These are phyloP conservation scores for Stylophora pistillata DNA, from an alignment of 64 coral and sea anemone genomes.

Conservation along the genomic window DNA sequence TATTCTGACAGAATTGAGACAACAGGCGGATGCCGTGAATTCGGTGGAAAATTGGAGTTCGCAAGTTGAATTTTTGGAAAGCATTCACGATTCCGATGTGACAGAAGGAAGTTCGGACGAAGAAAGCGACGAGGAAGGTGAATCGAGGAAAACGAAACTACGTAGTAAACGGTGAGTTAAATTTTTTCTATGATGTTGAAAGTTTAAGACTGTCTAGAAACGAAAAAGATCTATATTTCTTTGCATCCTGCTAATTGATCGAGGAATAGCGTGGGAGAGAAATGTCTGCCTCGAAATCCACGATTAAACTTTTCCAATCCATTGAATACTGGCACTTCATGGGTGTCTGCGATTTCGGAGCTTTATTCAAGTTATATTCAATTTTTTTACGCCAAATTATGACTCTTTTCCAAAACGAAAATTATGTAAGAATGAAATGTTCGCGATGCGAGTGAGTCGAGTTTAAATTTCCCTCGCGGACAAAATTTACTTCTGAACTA, in stretches of 20 bases:
- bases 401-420: not conserved
- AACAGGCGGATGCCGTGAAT: slow-evolving; percentile 74
- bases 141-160: slow-evolving; percentile 62
- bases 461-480: slow-evolving; percentile 97
- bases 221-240: slow-evolving; percentile 19
- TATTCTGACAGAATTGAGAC: slow-evolving; percentile 49
- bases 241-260: slow-evolving; percentile 21
- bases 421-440: slow-evolving; percentile 8
- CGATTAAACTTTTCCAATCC: slow-evolving; percentile 1
- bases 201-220: not conserved
- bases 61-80: slow-evolving; percentile 88
- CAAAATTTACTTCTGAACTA: slow-evolving; percentile 3
- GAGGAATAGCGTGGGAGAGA: slow-evolving; percentile 21
- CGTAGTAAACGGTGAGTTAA: slow-evolving; percentile 82
- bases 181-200: not conserved
- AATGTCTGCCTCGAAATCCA: slow-evolving; percentile 21
- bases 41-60: slow-evolving; percentile 71
- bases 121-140: slow-evolving; percentile 85
- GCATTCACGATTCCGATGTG: slow-evolving; percentile 85
- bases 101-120: slow-evolving; percentile 88
- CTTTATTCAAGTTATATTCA: not conserved
- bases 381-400: not conserved
- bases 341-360: slow-evolving; percentile 1
- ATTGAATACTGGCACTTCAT: slow-evolving; percentile 2
- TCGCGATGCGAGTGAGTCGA: slow-evolving; percentile 4